Base-by-base conservation (phyloP, 2,797 vertebrate genomes). In the Tympanoctomys barrerae region DNA sequence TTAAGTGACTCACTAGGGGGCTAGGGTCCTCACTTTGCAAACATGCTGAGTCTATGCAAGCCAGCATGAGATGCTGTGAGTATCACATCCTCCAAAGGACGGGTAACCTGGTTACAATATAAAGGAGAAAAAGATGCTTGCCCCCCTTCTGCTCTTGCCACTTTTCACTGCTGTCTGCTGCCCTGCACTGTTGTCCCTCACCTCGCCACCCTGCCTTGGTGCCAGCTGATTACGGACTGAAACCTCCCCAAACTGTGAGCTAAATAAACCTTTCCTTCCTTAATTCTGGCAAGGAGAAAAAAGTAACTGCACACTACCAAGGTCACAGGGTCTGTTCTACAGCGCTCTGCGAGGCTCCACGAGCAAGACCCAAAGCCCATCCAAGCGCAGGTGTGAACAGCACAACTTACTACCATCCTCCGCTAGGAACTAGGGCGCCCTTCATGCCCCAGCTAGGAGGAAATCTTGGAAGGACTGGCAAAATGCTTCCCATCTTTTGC, bases 391-490 rank as follows among this genome's bases (percentile, higher is more conserved):
- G 26, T 26, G 24, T 14, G 1, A 28, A n/a, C 6, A 26, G 68
- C 66, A 68, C 59, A 0, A 52, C 75, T 52, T n/a, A 26, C 9
- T 24, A 26, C 1, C 18, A 0, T 26, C 16, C 39, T 54, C 22
- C 13, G 0, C 33, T 36, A 5, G 59, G 66, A 87, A 36, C 33
- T 0, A 2, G 3, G 39, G 62, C 2, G 33, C 33, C 49, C 4
- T 0, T 11, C 2, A 7, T 0, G 0, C 28, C 57, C n/a, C 49
- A 0, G 54, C 2, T 5, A 8, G 82, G 46, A 85, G 75, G 75
- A 46, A 33, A 31, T 28, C 33, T 24, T 2, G 2, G 73, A 49
- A 39, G 78, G 59, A 16, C 59, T 8, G 4, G 89, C 26, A 49
- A 39, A 68, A 21, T 14, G 36, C 61, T 33, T 57, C 89, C 78